Base-by-base conservation (phyloP, 2,113 vertebrate genomes). In the Delphinapterus leucas region DNA sequence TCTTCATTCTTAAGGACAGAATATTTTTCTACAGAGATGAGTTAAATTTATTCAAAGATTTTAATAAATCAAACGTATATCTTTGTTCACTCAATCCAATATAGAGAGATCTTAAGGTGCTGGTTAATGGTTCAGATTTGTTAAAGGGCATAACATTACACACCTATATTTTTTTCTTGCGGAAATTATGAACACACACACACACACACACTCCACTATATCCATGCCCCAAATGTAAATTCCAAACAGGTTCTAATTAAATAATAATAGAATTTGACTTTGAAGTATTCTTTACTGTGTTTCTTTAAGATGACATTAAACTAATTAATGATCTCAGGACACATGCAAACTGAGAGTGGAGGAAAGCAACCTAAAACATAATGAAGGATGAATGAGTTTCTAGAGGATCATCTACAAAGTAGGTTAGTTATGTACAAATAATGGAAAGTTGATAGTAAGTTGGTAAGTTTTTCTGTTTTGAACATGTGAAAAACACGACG, bases 1-100 rank as follows among this genome's bases (percentile, higher is more conserved):
- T 97, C 95, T 96, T 94, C 93, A 96, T 92, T 95, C 88, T 96
- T 97, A 95, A 96, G 68, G 71, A 73, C 44, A 85, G 58, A 81
- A 63, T 77, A 89, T 92, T 88, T 97, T 92, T 86, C 47, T 87
- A 73, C 20, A 47, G 55, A 85, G 12, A 73, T 96, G 53, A 94
- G 49, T 92, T 92, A 95, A 93, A 91, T 91, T 65, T 97, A 95
- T 76, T 94, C 36, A 97, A 91, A 5, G 79, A 93, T 76, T 93
- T 94, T 83, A 93, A 74, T 82, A 96, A 83, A 79, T 94, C 15
- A 68, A 90, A 90, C 26, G 80, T 61, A 70, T 73, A 93, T 67
- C 28, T 93, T 88, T 90, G 47, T 23, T 95, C 55, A 96, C 93
- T 92, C n/a, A 87, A 55, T 65, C 36, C 28, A 65, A 17, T 31